phyloP scores from a whole-genome alignment of 2,888 invertebrate species.

The Adelphocoris suturalis region DNA sequence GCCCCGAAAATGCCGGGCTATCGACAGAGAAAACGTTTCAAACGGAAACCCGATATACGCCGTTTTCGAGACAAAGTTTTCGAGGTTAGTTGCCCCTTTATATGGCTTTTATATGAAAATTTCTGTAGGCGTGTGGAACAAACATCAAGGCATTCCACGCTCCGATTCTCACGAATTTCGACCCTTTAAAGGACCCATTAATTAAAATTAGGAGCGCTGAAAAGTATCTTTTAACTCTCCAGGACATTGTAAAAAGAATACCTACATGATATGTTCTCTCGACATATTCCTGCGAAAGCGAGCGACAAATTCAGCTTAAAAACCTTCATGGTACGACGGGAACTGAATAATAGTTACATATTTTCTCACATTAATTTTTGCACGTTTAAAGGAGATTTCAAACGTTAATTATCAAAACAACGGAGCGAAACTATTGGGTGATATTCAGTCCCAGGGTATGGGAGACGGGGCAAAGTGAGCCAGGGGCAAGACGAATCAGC shows the following conservation, averaged over 20 bases:
- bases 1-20: not conserved
- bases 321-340: too few species aligned
- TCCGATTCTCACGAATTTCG: not conserved
- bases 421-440: too few species aligned
- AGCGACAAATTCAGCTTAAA: too few species aligned
- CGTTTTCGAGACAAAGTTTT: slow-evolving; percentile 4
- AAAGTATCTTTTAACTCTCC: not conserved
- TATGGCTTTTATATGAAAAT: not conserved
- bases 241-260: not conserved
- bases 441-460: too few species aligned
- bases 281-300: not conserved
- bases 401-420: too few species aligned
- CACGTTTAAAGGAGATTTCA: too few species aligned
- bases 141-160: not conserved
- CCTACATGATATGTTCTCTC: not conserved
- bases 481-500: too few species aligned
- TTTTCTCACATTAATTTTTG: not conserved
- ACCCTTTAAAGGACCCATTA: not conserved
- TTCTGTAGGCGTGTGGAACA: not conserved
- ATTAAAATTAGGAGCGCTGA: not conserved
- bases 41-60: slow-evolving; percentile 18
- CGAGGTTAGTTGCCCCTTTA: not conserved
- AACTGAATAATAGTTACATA: too few species aligned
- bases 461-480: too few species aligned
- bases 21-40: not conserved